phyloP scores from a whole-genome alignment of 2,888 invertebrate genomes.

The Tetropium fuscum region DNA sequence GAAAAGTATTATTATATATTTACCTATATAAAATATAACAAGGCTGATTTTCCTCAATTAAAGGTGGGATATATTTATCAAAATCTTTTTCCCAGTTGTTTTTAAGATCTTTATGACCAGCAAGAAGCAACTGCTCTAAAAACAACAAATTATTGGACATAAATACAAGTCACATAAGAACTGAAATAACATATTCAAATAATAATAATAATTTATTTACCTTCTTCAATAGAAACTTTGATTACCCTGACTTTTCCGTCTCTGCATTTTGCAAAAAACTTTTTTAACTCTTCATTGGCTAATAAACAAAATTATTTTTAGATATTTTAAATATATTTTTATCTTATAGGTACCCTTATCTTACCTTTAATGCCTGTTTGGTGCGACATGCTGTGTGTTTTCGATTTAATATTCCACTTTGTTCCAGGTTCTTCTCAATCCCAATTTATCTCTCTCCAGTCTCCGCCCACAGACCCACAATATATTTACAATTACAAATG shows the following conservation, averaged over 20 bases:
- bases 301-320: conserved; percentile 56
- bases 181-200: too few relatives aligned
- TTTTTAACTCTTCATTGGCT: conserved; percentile 87
- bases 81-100: conserved; percentile 90
- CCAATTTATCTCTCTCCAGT: conserved; percentile 36
- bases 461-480: conserved; percentile 31
- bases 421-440: conserved; percentile 21
- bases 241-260: conserved; percentile 84
- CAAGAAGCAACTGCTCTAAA: conserved; percentile 81
- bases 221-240: conserved; percentile 89
- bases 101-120: conserved; percentile 75
- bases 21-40: conserved; percentile 91
- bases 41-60: conserved; percentile 85
- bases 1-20: not conserved
- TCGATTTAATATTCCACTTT: conserved; percentile 10
- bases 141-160: conserved; percentile 59
- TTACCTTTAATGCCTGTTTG: conserved; percentile 92
- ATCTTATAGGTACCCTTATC: conserved; percentile 23
- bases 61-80: conserved; percentile 77
- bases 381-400: conserved; percentile 78
- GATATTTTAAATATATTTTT: conserved; percentile 6
- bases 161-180: too few relatives aligned
- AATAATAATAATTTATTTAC: conserved; percentile 68
- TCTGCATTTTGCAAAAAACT: conserved; percentile 85
- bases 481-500: not conserved